Evolutionary conservation across 2,888 invertebrate genomes (phyloP).

Genomic region (Synergus laeviventris): DNA sequence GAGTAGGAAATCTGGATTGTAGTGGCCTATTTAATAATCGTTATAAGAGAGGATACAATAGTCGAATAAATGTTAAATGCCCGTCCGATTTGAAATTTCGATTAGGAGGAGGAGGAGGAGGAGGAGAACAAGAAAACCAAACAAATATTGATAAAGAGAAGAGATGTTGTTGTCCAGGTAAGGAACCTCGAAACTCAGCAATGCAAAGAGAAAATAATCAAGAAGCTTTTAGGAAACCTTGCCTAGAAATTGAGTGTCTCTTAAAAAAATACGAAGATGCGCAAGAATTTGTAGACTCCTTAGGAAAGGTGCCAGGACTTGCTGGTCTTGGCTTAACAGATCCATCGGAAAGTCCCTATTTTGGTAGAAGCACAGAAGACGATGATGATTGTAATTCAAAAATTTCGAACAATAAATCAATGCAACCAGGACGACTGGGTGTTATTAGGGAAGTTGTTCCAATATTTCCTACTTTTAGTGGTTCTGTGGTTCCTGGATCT

Average conservation of each 20-base stretch:
- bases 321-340: slow-evolving; percentile 67
- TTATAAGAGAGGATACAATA: background rate
- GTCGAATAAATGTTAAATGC: background rate
- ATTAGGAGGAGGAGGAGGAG: slow-evolving; percentile 11
- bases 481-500: slow-evolving; percentile 30
- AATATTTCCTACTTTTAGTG: slow-evolving; percentile 51
- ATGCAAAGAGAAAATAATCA: slow-evolving; percentile 9
- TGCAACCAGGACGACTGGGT: slow-evolving; percentile 41
- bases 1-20: background rate
- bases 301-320: slow-evolving; percentile 67
- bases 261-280: slow-evolving; percentile 66
- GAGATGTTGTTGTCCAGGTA: slow-evolving; percentile 1
- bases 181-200: background rate
- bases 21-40: background rate
- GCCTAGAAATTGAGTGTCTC: slow-evolving; percentile 59
- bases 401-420: background rate
- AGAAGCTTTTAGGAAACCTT: slow-evolving; percentile 8
- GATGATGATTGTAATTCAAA: background rate
- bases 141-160: background rate
- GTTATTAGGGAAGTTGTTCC: slow-evolving; percentile 63
- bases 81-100: background rate
- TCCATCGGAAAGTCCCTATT: slow-evolving; percentile 69
- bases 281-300: slow-evolving; percentile 68
- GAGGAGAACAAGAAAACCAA: background rate
- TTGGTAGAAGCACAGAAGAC: slow-evolving; percentile 55